A percentile compares a stretch with the other conserved stretches of the same genome.
phyloP scores from a whole-genome alignment of 2,888 invertebrate genomes.

The Lasiommata megera region DNA sequence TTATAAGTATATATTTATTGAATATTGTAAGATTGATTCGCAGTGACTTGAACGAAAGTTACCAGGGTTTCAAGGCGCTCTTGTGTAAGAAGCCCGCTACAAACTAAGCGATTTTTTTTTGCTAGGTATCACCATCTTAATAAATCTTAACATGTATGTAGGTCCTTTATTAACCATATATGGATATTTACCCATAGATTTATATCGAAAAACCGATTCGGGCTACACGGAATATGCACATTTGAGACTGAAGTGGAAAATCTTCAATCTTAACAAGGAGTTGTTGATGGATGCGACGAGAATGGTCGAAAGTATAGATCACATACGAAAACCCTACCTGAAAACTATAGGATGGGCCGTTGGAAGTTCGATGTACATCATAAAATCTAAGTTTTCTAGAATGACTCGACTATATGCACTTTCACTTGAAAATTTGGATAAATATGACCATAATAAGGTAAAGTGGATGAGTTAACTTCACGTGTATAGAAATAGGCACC shows the following conservation, averaged over 20 bases:
- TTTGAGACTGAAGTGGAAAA: constrained; percentile 25
- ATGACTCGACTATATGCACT: constrained; percentile 30
- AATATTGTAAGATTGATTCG: no score
- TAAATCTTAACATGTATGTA: no score
- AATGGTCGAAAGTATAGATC: constrained; percentile 34
- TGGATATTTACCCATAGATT: background rate
- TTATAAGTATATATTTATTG: no score
- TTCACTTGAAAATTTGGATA: constrained; percentile 17
- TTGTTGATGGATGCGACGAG: constrained; percentile 32
- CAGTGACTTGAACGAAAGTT: no score
- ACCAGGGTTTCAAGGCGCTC: no score
- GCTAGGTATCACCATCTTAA: no score
- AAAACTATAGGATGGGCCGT: constrained; percentile 26
- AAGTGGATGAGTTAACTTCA: no score
- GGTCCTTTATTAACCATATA: background rate
- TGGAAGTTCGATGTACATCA: constrained; percentile 33
- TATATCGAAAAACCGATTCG: constrained; percentile 2
- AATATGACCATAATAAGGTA: constrained; percentile 23
- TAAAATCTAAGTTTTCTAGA: constrained; percentile 35
- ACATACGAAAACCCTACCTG: constrained; percentile 21
- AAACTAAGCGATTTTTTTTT: no score
- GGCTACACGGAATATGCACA: constrained; percentile 1
- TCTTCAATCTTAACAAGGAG: constrained; percentile 21
- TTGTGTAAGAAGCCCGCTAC: no score
- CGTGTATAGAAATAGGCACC: no score